Evolutionary conservation across 2,797 vertebrate genomes (phyloP), one percentile per base, ranked within the genome.

Genomic region (Pitangus sulphuratus): DNA sequence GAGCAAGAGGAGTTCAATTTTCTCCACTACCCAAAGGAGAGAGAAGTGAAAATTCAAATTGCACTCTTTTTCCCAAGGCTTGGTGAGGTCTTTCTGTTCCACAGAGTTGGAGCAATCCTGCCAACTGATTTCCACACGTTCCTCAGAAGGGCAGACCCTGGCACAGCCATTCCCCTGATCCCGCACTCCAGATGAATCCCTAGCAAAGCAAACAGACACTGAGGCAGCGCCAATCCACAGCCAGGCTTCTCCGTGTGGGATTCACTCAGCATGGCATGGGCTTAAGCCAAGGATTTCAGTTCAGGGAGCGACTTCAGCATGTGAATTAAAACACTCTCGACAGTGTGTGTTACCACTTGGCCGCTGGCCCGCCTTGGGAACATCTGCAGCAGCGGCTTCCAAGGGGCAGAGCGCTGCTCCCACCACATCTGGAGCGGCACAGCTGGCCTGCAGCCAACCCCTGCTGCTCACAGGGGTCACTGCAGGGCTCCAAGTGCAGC

Each of bases 261-360:
- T 69, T 93, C 69, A 76, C 65, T 64, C 45, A 50, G 39, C 10
- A 2, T 15, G 8, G 54, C 26, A 65, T 0, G 6, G 44, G 82
- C 69, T 85, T 74, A 87, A 84, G 58, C 58, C 75, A 76, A 84
- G 69, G 45, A 87, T 79, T 94, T 65, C 82, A 90, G 89, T 84
- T 95, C 90, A 90, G 90, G 78, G 89, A 77, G 26, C 11, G n/a
- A 91, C 90, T 93, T 93, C 15, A 93, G 50, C 74, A 60, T 62
- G 37, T 78, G 79, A 94, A 95, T 90, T 91, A 72, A 88, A 92
- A 83, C 39, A 3, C 51, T 91, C 89, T 25, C 33, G 11, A 66
- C 2, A 12, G 56, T 62, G 89, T 21, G 84, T 8, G 4, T 40
- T 72, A n/a, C 30, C 25, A 2, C 68, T 93, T 89, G 91, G 93